These are phyloP conservation scores for Drosophila ironensis DNA, from an alignment of 1,140 invertebrate genomes.

Conservation along the genomic window DNA sequence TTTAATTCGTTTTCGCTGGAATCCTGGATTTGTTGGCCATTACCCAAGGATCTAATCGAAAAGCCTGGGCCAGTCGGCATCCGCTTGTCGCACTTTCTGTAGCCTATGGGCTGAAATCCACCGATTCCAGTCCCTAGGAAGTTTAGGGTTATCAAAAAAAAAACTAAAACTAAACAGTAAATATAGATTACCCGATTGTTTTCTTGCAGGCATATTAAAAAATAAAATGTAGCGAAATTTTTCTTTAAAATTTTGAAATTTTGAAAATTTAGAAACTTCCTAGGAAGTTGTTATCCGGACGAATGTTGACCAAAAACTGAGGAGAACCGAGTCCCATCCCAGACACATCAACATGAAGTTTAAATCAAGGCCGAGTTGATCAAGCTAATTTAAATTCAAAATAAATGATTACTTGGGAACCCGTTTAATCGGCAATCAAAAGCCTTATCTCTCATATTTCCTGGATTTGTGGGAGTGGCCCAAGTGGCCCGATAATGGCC, in stretches of 20 bases:
- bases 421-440: neutral
- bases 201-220: slow-evolving; percentile 10
- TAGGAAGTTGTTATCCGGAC: slow-evolving; percentile 22
- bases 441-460: slow-evolving; percentile 8
- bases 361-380: slow-evolving; percentile 13
- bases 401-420: neutral
- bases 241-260: neutral
- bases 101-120: too few species aligned
- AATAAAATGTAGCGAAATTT: neutral
- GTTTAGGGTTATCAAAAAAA: too few species aligned
- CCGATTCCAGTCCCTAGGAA: too few species aligned
- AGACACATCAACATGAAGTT: neutral
- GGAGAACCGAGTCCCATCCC: too few species aligned
- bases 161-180: neutral
- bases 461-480: neutral
- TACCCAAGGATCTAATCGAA: neutral
- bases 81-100: too few species aligned
- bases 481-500: slow-evolving; percentile 27
- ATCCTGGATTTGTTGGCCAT: neutral
- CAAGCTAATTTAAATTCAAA: neutral
- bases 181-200: slow-evolving; percentile 16
- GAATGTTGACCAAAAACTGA: neutral
- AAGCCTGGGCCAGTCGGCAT: too few species aligned
- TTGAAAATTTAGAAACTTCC: neutral
- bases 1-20: too few species aligned